phyloP scores from a whole-genome alignment of 2,797 vertebrate genomes.

The Bryconaethiops microstoma region DNA sequence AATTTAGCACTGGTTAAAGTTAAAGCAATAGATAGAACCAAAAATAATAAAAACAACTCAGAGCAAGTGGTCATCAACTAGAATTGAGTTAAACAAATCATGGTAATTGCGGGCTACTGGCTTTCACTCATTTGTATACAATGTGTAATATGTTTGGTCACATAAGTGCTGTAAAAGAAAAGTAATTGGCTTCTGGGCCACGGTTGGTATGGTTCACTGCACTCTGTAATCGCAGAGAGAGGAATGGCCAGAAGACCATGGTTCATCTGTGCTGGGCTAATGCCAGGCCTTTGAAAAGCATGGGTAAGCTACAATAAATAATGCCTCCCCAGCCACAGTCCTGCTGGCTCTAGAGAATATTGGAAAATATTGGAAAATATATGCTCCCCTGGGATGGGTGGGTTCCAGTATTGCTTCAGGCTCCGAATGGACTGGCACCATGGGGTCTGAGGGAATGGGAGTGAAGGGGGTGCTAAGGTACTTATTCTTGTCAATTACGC shows the following conservation, averaged over 20 bases:
- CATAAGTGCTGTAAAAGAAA: constrained; percentile 11
- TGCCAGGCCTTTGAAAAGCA: constrained; percentile 60
- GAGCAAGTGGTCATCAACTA: neutral
- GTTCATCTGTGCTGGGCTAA: constrained; percentile 53
- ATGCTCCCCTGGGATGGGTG: constrained; percentile 37
- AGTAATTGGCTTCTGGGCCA: constrained; percentile 26
- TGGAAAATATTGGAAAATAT: constrained; percentile 32
- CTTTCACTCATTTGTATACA: constrained; percentile 8
- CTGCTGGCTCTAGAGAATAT: constrained; percentile 43
- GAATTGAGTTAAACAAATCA: neutral
- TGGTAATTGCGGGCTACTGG: neutral
- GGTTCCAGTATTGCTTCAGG: constrained; percentile 36
- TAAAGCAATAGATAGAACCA: no score
- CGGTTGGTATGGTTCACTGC: constrained; percentile 45
- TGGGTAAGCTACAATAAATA: constrained; percentile 55
- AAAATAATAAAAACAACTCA: neutral
- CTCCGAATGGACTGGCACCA: constrained; percentile 13
- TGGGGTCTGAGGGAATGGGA: constrained; percentile 1
- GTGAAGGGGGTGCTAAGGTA: neutral
- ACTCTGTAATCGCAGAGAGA: constrained; percentile 57
- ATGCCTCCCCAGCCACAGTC: constrained; percentile 33
- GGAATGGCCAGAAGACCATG: constrained; percentile 45
- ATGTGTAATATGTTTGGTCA: neutral
- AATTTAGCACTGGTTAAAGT: neutral
- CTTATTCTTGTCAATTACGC: neutral